Percentiles rank a stretch among this genome's conserved stretches.
Evolutionary conservation across 1,140 invertebrate genomes (phyloP).

Genomic region (Nasonia giraulti): DNA sequence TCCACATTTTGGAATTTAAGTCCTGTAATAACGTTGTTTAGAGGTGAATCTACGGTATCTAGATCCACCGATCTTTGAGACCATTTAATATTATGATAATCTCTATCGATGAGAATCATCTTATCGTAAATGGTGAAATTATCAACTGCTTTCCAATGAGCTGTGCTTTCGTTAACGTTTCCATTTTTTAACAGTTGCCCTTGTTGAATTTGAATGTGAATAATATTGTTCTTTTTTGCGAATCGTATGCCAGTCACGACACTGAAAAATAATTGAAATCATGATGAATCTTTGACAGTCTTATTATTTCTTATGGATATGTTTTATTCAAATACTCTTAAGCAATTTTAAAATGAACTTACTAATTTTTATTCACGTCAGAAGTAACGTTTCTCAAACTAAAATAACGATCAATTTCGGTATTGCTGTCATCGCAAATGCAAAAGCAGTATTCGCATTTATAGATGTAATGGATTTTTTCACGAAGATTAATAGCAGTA

Average conservation of each 20-base stretch:
- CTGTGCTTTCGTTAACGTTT: neutral
- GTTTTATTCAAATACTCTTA: no score
- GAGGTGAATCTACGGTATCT: neutral
- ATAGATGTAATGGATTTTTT: no score
- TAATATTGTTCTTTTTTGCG: neutral
- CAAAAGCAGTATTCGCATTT: neutral
- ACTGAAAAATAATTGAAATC: neutral
- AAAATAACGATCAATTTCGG: neutral
- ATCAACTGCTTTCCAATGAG: neutral
- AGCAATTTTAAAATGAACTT: neutral
- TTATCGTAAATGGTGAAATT: neutral
- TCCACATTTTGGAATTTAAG: neutral
- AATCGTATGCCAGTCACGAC: neutral
- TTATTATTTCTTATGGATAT: no score
- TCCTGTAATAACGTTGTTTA: neutral
- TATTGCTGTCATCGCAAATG: neutral
- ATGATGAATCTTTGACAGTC: neutral
- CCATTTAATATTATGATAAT: neutral
- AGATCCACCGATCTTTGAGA: neutral
- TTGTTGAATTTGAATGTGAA: slow-evolving; percentile 20
- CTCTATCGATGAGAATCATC: neutral
- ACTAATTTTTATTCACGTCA: neutral
- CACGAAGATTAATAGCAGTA: no score
- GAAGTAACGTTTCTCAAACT: neutral
- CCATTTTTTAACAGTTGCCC: neutral